Evolutionary conservation across 2,888 invertebrate genomes (phyloP).

Genomic region (Phyto melanocephala): DNA sequence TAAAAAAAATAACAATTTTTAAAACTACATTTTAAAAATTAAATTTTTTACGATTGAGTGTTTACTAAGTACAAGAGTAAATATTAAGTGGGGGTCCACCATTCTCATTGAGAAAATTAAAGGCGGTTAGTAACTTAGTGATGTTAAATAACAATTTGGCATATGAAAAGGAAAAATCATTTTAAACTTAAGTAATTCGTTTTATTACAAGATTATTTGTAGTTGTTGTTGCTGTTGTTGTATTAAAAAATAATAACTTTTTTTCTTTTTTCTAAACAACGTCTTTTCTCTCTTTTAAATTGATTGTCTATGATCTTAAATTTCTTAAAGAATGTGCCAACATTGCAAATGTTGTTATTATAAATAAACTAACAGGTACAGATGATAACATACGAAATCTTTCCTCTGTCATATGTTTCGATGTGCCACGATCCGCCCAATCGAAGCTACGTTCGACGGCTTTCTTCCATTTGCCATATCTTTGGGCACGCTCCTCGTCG

Average conservation of each 20-base stretch:
- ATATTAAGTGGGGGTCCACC: neutral
- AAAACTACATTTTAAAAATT: neutral
- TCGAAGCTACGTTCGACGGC: constrained; percentile 94
- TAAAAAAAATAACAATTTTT: neutral
- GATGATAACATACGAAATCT: constrained; percentile 88
- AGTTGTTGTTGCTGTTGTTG: too few species aligned
- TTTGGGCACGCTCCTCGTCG: constrained; percentile 87
- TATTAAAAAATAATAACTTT: too few species aligned
- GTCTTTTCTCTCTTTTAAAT: neutral
- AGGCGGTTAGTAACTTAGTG: too few species aligned
- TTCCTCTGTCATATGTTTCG: constrained; percentile 90
- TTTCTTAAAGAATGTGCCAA: constrained; percentile 70
- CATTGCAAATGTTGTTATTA: constrained; percentile 86
- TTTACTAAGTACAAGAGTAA: constrained; percentile 26
- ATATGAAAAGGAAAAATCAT: too few species aligned
- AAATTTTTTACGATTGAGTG: constrained; percentile 8
- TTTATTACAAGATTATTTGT: too few species aligned
- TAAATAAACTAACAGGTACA: constrained; percentile 87
- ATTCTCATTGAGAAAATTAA: neutral
- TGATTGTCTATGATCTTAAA: constrained; percentile 17
- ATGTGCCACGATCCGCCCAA: constrained; percentile 83
- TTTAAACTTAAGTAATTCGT: too few species aligned
- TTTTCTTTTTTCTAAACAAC: neutral
- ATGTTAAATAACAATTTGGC: too few species aligned
- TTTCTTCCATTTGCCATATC: constrained; percentile 96